A percentile compares a stretch with the other conserved stretches of the same genome.
These are phyloP conservation scores for Platerodrilus igneus DNA, from an alignment of 2,888 invertebrate species.

Conservation along the genomic window DNA sequence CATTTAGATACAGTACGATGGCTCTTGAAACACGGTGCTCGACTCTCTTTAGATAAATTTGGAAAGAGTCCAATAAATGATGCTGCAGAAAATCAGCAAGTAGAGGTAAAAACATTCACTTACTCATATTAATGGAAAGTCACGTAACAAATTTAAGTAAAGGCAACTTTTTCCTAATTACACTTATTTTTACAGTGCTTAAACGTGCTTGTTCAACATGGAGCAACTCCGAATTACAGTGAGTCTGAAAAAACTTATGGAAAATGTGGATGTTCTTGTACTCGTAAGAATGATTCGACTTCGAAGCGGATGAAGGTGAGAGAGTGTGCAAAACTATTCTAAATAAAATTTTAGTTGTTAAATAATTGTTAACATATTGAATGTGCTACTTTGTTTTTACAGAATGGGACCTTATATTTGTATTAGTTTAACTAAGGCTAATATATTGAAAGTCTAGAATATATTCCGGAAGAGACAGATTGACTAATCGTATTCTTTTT, in stretches of 20 bases:
- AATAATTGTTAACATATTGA: no score
- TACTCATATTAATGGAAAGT: no score
- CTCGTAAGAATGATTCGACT: conserved; percentile 43
- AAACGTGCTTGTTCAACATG: conserved; percentile 75
- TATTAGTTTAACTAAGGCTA: no score
- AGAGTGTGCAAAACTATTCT: no score
- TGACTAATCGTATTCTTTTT: no score
- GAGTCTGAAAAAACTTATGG: conserved; percentile 45
- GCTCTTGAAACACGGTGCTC: conserved; percentile 78
- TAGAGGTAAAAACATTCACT: no score
- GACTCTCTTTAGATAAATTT: conserved; percentile 75
- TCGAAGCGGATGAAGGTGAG: conserved; percentile 44
- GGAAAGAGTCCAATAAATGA: conserved; percentile 89
- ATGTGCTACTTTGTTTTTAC: no score
- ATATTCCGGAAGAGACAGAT: no score
- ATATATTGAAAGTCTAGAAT: no score
- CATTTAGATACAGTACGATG: conserved; percentile 76
- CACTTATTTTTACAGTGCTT: conserved; percentile 60
- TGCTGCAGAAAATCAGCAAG: conserved; percentile 86
- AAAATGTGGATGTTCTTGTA: conserved; percentile 48
- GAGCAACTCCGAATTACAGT: conserved; percentile 63
- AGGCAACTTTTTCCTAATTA: conserved; percentile 1
- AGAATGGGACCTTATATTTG: no score
- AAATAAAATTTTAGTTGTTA: no score
- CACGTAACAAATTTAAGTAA: no score